These are phyloP conservation scores for Sinonovacula constricta DNA, from an alignment of 1,140 invertebrate genomes.

Conservation along the genomic window DNA sequence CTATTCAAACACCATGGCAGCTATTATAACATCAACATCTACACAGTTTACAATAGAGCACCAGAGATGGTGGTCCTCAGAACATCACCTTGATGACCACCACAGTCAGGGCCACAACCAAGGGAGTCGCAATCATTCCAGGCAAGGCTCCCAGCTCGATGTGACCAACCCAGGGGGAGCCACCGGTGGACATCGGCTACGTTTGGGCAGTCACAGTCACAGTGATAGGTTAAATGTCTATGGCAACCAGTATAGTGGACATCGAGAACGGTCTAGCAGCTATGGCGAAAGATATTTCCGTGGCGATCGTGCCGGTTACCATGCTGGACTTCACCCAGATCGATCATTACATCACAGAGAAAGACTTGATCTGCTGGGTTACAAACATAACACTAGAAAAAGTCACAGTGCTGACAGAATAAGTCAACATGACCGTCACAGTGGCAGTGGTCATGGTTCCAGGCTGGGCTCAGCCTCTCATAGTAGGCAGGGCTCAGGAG, in stretches of 20 bases:
- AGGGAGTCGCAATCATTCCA: conserved; percentile 8
- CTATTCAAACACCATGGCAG: too few relatives aligned
- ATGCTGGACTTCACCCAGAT: too few relatives aligned
- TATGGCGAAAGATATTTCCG: conserved; percentile 15
- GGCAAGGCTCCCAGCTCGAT: neutral
- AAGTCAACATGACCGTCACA: too few relatives aligned
- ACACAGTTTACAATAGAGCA: conserved; percentile 61
- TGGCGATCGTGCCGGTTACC: neutral
- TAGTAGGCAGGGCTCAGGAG: too few relatives aligned
- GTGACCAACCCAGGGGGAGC: neutral
- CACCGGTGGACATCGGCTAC: neutral
- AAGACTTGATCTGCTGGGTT: too few relatives aligned
- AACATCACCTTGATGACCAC: conserved; percentile 15
- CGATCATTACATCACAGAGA: too few relatives aligned
- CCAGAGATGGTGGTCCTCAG: conserved; percentile 55
- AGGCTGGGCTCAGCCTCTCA: too few relatives aligned
- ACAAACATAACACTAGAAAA: too few relatives aligned
- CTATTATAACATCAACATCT: conserved; percentile 62
- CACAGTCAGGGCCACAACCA: conserved; percentile 36
- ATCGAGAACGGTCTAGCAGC: conserved; percentile 13
- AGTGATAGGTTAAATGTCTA: neutral
- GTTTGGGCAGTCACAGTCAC: neutral
- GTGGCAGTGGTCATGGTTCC: too few relatives aligned
- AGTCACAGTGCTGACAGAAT: too few relatives aligned
- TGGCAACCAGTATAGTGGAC: conserved; percentile 6